Percentiles rank a stretch among this genome's conserved stretches.
These are phyloP conservation scores for Folsomia manolachei DNA, from an alignment of 2,888 invertebrate genomes.

Conservation along the genomic window DNA sequence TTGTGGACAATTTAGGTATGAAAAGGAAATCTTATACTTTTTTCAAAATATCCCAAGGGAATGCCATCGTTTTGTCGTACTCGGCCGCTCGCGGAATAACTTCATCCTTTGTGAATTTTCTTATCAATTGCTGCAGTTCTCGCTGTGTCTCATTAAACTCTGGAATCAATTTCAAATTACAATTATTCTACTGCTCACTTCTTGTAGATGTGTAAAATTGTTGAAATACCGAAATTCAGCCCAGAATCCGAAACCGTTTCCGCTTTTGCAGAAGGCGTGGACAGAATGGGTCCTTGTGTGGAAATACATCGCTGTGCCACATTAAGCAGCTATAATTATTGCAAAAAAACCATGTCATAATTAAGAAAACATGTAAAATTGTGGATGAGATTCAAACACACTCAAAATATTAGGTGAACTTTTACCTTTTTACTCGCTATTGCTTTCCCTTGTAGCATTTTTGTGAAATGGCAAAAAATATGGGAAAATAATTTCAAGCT, in stretches of 20 bases:
- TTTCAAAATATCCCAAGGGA: slow-evolving; percentile 59
- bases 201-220: no score
- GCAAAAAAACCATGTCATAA: neutral
- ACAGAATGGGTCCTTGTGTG: slow-evolving; percentile 21
- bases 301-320: slow-evolving; percentile 22
- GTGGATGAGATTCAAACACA: neutral
- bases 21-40: no score
- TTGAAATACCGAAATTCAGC: slow-evolving; percentile 25
- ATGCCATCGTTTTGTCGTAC: slow-evolving; percentile 57
- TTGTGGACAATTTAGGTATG: neutral
- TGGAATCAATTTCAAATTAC: neutral
- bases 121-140: slow-evolving; percentile 56
- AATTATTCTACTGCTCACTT: no score
- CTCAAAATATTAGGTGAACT: no score
- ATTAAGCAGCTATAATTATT: slow-evolving; percentile 20
- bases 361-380: neutral
- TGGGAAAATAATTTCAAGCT: neutral
- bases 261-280: neutral
- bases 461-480: slow-evolving; percentile 1
- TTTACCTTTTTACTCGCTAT: slow-evolving; percentile 21
- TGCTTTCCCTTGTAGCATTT: slow-evolving; percentile 25
- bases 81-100: slow-evolving; percentile 58
- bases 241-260: slow-evolving; percentile 18
- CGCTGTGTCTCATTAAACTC: slow-evolving; percentile 51
- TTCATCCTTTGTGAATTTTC: slow-evolving; percentile 60